Base-by-base conservation (phyloP, 2,797 vertebrate species). In the Hoplostethus mediterraneus region DNA sequence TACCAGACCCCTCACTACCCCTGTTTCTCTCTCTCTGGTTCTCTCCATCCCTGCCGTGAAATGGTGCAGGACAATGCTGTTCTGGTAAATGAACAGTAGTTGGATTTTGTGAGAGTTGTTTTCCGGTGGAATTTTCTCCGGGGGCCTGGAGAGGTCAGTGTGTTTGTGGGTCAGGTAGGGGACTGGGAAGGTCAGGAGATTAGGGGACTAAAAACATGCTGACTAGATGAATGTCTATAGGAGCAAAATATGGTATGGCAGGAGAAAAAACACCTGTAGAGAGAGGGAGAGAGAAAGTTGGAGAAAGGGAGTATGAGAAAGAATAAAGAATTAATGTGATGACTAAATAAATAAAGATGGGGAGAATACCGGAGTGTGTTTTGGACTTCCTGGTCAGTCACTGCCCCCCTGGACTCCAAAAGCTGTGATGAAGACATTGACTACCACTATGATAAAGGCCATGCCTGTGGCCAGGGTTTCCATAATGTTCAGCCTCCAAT, bases 381-480 rank as follows among this genome's bases (percentile, higher is more conserved):
- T 60, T 54, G 21, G 17, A 40, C 30, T 33, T 38, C 21, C 21
- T 7, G 11, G 21, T 87, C 69, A 88, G 74, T 67, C 14, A 0
- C 65, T 61, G 38, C 11, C 58, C 58, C 90, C 93, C 87, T 97
- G 96, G 42, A 98, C 95, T 17, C 96, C 95, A 13, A 97, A 96
- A 16, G 96, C 96, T 2, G 96, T 96, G 85, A 97, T 96, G 85
- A 97, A 97, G 88, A 98, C 82, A 65, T 97, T 98, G 70, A 97
- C 92, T 9, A 96, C 95, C 2, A 97, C 95, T 0, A 97, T 96
- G 82, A 97, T 86, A 83, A 97, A 97, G 57, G 96, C 92, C 14
- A 98, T 90, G 68, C 90, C 88, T 0, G 96, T 97, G 71, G 95
- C 86, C 73, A 96, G 36, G 86, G 95, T 95, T 87, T 97, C 96